Conservation (phyloP, 2,113 vertebrate genomes). For the Seriola dumerili region DNA sequence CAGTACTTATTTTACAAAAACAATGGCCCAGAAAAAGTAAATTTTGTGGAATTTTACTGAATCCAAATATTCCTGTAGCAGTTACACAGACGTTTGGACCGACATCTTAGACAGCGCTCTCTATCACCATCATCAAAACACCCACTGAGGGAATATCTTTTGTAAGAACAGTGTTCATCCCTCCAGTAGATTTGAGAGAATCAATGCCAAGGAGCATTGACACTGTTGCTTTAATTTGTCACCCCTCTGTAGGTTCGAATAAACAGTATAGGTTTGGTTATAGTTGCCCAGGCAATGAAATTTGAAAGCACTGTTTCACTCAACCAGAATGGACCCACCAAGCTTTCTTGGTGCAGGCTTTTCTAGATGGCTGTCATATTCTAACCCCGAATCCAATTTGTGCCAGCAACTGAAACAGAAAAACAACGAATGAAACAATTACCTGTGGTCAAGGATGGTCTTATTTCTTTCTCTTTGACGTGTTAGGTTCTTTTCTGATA, state of each 20-base stretch:
- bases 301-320: background rate
- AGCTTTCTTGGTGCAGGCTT: background rate
- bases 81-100: no score
- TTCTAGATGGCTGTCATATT: background rate
- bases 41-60: no score
- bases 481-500: background rate
- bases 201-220: no score
- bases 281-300: background rate
- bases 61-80: no score
- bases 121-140: no score
- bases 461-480: background rate
- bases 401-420: background rate
- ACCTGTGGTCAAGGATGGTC: background rate
- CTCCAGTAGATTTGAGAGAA: no score
- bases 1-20: no score
- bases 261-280: background rate
- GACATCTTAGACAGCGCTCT: no score
- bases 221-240: no score
- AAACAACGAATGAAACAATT: background rate
- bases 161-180: no score
- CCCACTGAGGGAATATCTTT: no score
- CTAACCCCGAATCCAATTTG: background rate
- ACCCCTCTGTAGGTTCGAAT: background rate
- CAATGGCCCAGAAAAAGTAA: no score
- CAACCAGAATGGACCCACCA: background rate